Percentiles rank a stretch among this genome's conserved stretches.
Evolutionary conservation across 2,888 invertebrate species (phyloP).

Genomic region (Amblyjoppa fuscipennis): DNA sequence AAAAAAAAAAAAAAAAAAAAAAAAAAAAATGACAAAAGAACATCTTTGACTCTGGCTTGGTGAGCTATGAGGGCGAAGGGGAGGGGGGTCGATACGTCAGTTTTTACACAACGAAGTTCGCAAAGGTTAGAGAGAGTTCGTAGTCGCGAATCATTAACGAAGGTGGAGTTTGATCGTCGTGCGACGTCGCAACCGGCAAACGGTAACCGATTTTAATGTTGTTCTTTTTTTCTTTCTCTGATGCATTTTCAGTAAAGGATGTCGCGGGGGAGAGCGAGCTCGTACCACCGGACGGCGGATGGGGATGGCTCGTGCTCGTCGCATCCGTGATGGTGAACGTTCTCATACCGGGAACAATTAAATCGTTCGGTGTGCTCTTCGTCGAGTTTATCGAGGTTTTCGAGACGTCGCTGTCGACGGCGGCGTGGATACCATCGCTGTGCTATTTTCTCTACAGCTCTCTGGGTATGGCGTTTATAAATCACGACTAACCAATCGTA

Average conservation of each 20-base stretch:
- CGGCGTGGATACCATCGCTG: conserved; percentile 94
- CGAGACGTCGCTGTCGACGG: conserved; percentile 90
- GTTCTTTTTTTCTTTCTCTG: conserved; percentile 9
- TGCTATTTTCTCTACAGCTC: conserved; percentile 96
- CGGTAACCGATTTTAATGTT: neutral
- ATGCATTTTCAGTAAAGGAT: conserved; percentile 71
- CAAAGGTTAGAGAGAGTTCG: conserved; percentile 1
- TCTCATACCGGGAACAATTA: conserved; percentile 94
- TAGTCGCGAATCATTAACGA: conserved; percentile 56
- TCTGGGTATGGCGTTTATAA: conserved; percentile 89
- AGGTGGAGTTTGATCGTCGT: conserved; percentile 24
- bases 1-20: too few species aligned
- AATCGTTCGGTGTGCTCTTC: conserved; percentile 94
- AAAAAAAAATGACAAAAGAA: conserved; percentile 29
- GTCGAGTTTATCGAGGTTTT: conserved; percentile 94
- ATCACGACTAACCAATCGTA: neutral
- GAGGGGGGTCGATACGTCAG: conserved; percentile 31
- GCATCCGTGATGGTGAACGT: conserved; percentile 93
- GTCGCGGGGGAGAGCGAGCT: conserved; percentile 88
- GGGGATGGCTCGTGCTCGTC: conserved; percentile 93
- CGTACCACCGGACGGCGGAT: conserved; percentile 94
- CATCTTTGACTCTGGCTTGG: conserved; percentile 14
- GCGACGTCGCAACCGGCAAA: neutral
- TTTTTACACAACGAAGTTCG: neutral
- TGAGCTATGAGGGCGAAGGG: neutral